Percentiles rank a stretch among this genome's conserved stretches.
phyloP scores from a whole-genome alignment of 2,888 invertebrate genomes.

The Ypsolopha sequella region DNA sequence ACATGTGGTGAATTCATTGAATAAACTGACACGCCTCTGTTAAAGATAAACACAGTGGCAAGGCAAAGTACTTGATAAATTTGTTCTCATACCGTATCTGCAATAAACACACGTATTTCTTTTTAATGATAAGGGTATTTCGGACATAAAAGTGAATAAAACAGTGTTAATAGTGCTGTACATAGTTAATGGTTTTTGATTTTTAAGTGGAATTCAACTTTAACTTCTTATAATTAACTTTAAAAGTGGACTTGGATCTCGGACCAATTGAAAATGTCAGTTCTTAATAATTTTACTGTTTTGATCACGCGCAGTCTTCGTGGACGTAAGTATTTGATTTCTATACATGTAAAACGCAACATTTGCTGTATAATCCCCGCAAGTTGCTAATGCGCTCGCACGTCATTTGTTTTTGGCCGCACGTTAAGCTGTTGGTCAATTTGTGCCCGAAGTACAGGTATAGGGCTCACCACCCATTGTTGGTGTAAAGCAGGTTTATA shows the following conservation, averaged over 20 bases:
- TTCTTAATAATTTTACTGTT: conserved; percentile 55
- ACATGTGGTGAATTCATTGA: background rate
- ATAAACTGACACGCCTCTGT: background rate
- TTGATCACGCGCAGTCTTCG: conserved; percentile 43
- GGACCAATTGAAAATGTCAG: conserved; percentile 31
- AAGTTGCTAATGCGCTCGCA: too few species aligned
- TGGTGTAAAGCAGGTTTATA: too few species aligned
- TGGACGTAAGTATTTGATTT: conserved; percentile 38
- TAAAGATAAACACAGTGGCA: background rate
- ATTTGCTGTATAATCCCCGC: too few species aligned
- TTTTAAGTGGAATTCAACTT: conserved; percentile 1
- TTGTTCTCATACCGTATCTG: background rate
- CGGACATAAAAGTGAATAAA: background rate
- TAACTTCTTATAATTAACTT: conserved; percentile 9
- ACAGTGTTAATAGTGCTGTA: conserved; percentile 12
- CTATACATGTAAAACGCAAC: background rate
- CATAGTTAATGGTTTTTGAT: background rate
- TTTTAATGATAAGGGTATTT: background rate
- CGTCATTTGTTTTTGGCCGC: too few species aligned
- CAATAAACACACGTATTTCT: background rate
- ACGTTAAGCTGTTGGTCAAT: too few species aligned
- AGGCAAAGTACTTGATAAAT: background rate
- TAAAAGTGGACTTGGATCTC: too few species aligned
- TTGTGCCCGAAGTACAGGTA: too few species aligned
- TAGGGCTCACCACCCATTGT: too few species aligned